Evolutionary conservation across 2,888 invertebrate species (phyloP).

Genomic region (Calameuta filiformis): DNA sequence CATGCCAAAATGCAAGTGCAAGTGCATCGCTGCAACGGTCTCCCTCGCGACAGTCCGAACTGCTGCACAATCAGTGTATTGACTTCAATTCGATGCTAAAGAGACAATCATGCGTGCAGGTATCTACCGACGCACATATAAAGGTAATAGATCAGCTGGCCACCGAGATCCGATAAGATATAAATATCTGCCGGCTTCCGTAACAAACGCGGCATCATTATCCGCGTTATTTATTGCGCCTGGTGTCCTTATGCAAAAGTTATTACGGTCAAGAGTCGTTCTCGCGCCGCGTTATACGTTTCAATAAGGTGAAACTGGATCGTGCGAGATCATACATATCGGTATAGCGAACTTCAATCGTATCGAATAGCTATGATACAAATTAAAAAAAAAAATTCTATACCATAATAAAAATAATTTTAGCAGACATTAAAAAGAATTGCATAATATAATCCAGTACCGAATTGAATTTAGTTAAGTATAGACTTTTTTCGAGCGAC

Average conservation of each 20-base stretch:
- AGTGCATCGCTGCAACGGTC: background rate
- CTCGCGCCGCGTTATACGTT: conserved; percentile 4
- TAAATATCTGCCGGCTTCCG: conserved; percentile 13
- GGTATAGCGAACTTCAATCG: background rate
- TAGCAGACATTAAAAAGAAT: background rate
- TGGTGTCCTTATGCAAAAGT: conserved; percentile 20
- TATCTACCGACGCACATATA: background rate
- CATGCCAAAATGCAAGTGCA: background rate
- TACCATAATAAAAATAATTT: background rate
- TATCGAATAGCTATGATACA: background rate
- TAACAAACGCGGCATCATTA: conserved; percentile 19
- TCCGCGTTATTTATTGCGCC: conserved; percentile 23
- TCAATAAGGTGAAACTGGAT: conserved; percentile 4
- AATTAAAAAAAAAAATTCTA: background rate
- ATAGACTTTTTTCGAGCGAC: background rate
- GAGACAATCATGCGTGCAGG: conserved; percentile 26
- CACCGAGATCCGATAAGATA: conserved; percentile 26
- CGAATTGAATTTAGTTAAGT: background rate
- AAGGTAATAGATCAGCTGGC: conserved; percentile 28
- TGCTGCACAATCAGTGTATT: background rate
- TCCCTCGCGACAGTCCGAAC: background rate
- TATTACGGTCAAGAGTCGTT: conserved; percentile 10
- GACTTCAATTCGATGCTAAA: conserved; percentile 28
- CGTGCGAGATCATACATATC: background rate
- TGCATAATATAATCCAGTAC: background rate